Base-by-base conservation (phyloP, 2,113 vertebrate species). In the Naja naja region DNA sequence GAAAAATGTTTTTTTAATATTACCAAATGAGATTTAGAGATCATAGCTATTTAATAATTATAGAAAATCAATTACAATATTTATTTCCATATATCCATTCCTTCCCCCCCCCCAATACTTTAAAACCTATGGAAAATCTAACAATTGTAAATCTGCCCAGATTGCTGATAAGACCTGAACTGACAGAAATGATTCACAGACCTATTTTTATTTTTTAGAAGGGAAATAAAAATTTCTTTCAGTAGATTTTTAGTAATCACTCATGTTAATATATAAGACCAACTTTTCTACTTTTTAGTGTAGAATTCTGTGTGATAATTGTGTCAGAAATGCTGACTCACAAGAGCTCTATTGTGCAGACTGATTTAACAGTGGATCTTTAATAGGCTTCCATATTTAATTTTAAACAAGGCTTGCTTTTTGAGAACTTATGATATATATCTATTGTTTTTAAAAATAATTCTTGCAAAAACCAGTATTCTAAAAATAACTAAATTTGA, bases 251-350 rank as follows among this genome's bases (percentile, higher is more conserved):
- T 34, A 89, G 30, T 88, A 25, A 20, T 90, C 93, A 34, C 0
- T 0, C 93, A 85, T 18, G 60, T 52, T 87, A 20, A 39, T 91
- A 56, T 54, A 89, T 39, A 34, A 74, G 14, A 34, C 5, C 64
- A 74, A 14, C n/a, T n/a, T 74, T 74, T 74, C 14, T 34, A 81
- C 34, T 81, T 81, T 81, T 81, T 43, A 81, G 74, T 43, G 39
- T 30, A 88, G n/a, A 49, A 58, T 64, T 43, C 54, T 39, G 7
- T 49, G 27, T 87, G 53, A 34, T 87, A 92, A 92, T 93, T 92
- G 6, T 87, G 87, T 93, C 27, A 91, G 95, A 87, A 94, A 11
- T 96, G 95, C 95, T 96, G 95, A 97, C 90, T 96, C 94, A 96
- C 90, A 87, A 87, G 54, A 34, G 22, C 45, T 85, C 53, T 56